These are phyloP conservation scores for Promerops cafer DNA, from an alignment of 2,113 vertebrate genomes.

Conservation along the genomic window DNA sequence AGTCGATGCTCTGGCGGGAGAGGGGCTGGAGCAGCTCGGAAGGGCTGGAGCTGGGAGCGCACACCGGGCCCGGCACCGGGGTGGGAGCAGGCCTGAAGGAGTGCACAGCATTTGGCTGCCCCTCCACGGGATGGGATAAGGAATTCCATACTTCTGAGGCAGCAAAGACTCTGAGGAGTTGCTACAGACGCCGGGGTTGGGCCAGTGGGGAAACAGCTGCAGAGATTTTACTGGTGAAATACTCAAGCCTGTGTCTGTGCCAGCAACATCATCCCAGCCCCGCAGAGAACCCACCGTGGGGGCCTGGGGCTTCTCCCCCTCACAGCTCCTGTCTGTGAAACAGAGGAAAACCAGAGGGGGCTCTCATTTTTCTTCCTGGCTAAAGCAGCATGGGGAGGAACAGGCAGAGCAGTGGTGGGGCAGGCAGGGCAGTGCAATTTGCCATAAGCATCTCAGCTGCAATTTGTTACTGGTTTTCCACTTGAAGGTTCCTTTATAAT, in stretches of 20 bases:
- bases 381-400: neutral
- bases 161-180: neutral
- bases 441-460: conserved; percentile 34
- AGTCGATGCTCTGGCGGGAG: accelerated
- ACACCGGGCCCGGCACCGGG: accelerated
- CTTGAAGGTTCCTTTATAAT: conserved; percentile 34
- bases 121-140: neutral
- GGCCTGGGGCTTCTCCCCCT: neutral
- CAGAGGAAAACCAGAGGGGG: neutral
- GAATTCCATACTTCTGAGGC: conserved; percentile 1
- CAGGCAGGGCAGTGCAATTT: neutral
- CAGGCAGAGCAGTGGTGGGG: neutral
- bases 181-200: neutral
- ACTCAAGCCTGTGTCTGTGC: neutral
- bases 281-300: accelerated
- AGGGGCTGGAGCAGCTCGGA: neutral
- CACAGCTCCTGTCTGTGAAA: neutral
- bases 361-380: neutral
- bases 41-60: neutral
- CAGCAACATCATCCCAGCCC: neutral
- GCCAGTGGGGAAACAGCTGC: neutral
- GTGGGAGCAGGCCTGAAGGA: neutral
- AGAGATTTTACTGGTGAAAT: neutral
- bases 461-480: conserved; percentile 62
- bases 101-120: neutral